Base-by-base conservation (phyloP, 30 jellyfish, hydroid and myxozoan genomes). In the Aurelia sp. region DNA sequence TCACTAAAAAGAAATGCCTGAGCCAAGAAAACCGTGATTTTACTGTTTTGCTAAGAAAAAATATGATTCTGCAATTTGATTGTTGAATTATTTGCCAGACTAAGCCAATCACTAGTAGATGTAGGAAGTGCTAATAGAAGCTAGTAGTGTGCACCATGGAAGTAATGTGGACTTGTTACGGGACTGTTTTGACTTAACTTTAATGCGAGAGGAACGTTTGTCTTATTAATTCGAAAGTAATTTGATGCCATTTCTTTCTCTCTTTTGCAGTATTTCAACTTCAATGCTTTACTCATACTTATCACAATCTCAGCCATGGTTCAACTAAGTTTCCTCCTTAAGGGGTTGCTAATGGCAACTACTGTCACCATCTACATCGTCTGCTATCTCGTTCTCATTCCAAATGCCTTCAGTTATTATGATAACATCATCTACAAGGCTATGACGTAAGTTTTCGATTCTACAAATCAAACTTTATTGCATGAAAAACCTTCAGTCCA, bases 251-350 rank as follows among this genome's bases (percentile, higher is more conserved):
- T 18, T 18, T 78, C 47, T 63, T 41, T 51, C 48, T 58, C 64
- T 35, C 9, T 51, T 67, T 87, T 48, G 67, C 84, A 93, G 98
- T 93, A 93, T 31, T 84, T 79, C 80, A 68, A 94, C 76, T 83
- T 41, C 94, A 77, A 76, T 53, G 97, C 98, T 1, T 47, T 88
- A 19, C 90, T 93, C 50, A 76, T 85, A 15, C 64, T 89, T 61
- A 82, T 85, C 82, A 93, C 94, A 12, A 77, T 88, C 16, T 85
- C 98, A 67, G 88, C 97, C 27, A 74, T 92, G 92, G 82, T 83
- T 33, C 98, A 93, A 62, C 80, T 93, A 57, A 89, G 90, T 24
- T 83, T 78, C 74, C 67, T 89, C 17, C 47, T 82, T 60, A 84
- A 81, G 66, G 87, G 80, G 7, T 21, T 76, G 16, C 92, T 88